phyloP scores from a whole-genome alignment of 2,113 vertebrate species.

The Rissa tridactyla region DNA sequence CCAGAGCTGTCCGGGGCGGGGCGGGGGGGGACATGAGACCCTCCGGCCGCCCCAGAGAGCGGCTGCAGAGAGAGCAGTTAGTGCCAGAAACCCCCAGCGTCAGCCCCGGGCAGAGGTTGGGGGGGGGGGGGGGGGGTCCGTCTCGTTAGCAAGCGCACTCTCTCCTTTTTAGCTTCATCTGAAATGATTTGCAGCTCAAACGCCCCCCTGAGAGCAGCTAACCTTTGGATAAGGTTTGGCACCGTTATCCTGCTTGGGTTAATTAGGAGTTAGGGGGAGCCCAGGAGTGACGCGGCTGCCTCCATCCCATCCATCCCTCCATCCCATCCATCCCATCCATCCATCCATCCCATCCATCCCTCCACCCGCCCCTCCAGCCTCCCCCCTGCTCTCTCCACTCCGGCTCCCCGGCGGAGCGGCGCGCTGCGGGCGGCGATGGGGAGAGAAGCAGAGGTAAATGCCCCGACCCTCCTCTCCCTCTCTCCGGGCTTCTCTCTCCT shows the following conservation, averaged over 20 bases:
- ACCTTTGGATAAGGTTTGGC: conserved; percentile 47
- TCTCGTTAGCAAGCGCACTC: neutral
- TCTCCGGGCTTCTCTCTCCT: neutral
- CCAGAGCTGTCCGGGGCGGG: neutral
- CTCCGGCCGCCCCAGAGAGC: neutral
- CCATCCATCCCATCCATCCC: neutral
- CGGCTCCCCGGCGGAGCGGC: neutral
- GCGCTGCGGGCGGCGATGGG: neutral
- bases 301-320: neutral
- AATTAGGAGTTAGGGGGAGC: neutral
- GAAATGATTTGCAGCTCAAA: conserved; percentile 2
- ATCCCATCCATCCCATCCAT: neutral
- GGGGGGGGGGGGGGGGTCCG: neutral
- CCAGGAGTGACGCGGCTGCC: neutral
- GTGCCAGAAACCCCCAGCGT: neutral
- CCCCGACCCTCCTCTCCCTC: neutral
- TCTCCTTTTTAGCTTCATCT: neutral
- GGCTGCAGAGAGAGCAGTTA: neutral
- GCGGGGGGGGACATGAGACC: neutral
- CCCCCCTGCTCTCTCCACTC: neutral
- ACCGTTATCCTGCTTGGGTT: neutral
- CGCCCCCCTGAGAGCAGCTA: neutral
- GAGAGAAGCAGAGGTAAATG: neutral
- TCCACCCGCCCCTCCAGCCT: neutral
- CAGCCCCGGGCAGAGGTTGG: neutral